phyloP scores from a whole-genome alignment of 2,113 vertebrate species.

The Callionymus lyra region DNA sequence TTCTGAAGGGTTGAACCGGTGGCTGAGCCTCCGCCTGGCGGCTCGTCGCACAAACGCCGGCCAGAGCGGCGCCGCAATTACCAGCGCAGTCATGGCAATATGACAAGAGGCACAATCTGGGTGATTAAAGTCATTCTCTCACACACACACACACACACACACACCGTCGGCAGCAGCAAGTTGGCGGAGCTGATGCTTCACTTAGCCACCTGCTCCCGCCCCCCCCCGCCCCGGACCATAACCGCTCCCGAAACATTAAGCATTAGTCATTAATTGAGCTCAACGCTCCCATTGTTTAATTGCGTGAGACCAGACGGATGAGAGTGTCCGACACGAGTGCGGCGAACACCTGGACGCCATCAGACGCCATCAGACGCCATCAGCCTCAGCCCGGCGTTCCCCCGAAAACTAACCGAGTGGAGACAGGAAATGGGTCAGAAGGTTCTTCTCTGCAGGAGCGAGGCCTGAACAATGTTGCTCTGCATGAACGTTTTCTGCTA shows the following conservation, averaged over 20 bases:
- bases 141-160: constrained; percentile 21
- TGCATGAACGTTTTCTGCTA: constrained; percentile 1
- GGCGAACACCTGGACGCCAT: constrained; percentile 52
- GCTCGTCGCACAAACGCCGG: constrained; percentile 35
- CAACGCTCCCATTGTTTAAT: constrained; percentile 51
- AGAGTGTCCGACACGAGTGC: constrained; percentile 38
- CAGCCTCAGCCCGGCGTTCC: constrained; percentile 22
- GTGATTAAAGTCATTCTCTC: constrained; percentile 39
- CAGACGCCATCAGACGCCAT: constrained; percentile 23
- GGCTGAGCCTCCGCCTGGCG: constrained; percentile 12
- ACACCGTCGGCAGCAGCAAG: constrained; percentile 28
- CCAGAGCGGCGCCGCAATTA: constrained; percentile 49
- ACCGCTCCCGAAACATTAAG: constrained; percentile 33
- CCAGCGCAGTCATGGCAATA: constrained; percentile 38
- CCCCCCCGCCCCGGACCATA: constrained; percentile 21
- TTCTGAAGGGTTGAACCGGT: constrained; percentile 21
- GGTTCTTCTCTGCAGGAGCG: background rate
- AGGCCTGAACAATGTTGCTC: no score
- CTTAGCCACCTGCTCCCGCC: constrained; percentile 51
- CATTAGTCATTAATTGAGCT: constrained; percentile 53
- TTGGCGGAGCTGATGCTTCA: constrained; percentile 39
- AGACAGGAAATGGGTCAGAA: constrained; percentile 25
- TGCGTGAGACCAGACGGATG: constrained; percentile 50
- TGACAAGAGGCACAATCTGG: constrained; percentile 40
- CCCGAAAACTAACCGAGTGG: constrained; percentile 18